Evolutionary conservation across 1,140 invertebrate species (phyloP).

Genomic region (Solenopsis fugax): DNA sequence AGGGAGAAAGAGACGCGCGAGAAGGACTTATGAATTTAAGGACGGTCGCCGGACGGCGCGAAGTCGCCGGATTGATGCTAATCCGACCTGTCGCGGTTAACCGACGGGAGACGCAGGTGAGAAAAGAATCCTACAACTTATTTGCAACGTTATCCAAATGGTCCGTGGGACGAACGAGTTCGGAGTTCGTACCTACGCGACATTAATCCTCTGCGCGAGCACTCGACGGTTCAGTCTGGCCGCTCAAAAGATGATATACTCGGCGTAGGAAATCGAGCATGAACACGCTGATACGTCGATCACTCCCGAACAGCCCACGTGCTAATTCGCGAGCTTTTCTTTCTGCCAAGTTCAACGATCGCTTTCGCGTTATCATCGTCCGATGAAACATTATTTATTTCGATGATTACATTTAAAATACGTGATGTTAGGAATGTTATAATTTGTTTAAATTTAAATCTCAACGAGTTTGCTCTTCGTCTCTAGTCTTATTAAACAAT

Average conservation of each 20-base stretch:
- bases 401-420: background rate
- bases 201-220: constrained; percentile 73
- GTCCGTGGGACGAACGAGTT: constrained; percentile 53
- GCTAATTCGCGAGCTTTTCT: constrained; percentile 7
- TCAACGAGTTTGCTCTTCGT: background rate
- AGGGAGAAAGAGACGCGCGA: background rate
- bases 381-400: background rate
- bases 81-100: constrained; percentile 68
- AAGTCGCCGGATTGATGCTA: constrained; percentile 74
- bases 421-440: background rate
- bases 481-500: background rate
- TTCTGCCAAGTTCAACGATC: background rate
- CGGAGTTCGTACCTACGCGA: constrained; percentile 68
- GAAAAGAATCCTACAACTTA: constrained; percentile 70
- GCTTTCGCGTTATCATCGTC: background rate
- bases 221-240: constrained; percentile 35
- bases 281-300: constrained; percentile 62
- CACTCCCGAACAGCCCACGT: constrained; percentile 35
- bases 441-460: background rate
- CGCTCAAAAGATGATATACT: constrained; percentile 22
- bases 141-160: constrained; percentile 71
- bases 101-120: constrained; percentile 50
- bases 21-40: constrained; percentile 61
- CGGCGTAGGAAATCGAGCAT: constrained; percentile 39
- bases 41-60: constrained; percentile 48